Evolutionary conservation across 2,113 vertebrate species (phyloP).

Genomic region (Xenus cinereus): DNA sequence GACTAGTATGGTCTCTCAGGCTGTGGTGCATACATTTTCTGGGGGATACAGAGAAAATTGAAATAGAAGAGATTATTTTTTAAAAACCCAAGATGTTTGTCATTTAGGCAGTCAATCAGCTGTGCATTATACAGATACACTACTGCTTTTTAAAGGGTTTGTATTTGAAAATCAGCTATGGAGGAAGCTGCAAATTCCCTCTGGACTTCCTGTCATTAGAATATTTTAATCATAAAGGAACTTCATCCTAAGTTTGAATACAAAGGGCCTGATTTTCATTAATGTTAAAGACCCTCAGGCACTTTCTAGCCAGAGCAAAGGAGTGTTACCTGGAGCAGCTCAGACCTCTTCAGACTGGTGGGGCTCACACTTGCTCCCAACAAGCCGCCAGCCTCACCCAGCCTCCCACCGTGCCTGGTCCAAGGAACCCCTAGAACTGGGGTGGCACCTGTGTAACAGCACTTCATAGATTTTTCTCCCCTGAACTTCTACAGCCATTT

Average conservation of each 20-base stretch:
- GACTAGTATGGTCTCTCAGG: not conserved
- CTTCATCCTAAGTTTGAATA: not conserved
- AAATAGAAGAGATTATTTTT: constrained; percentile 12
- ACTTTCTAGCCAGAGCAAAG: not conserved
- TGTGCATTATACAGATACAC: not conserved
- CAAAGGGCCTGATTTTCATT: not conserved
- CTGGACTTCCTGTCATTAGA: not conserved
- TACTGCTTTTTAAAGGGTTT: not conserved
- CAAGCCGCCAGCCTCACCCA: not conserved
- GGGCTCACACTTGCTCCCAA: not conserved
- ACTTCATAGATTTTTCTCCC: not conserved
- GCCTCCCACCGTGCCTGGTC: rapidly evolving
- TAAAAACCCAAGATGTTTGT: not conserved
- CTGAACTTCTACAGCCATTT: not conserved
- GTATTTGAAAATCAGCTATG: not conserved
- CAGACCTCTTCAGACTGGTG: not conserved
- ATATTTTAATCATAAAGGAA: constrained; percentile 1
- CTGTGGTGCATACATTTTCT: not conserved
- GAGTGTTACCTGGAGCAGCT: not conserved
- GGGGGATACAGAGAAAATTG: not conserved
- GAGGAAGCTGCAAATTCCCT: not conserved
- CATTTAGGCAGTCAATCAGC: not conserved
- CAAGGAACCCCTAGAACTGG: not conserved
- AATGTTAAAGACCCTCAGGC: not conserved
- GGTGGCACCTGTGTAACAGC: not conserved